Percentiles rank a stretch among this genome's conserved stretches.
Conservation (phyloP, 2,888 invertebrate species). For the Sisyra terminalis region DNA sequence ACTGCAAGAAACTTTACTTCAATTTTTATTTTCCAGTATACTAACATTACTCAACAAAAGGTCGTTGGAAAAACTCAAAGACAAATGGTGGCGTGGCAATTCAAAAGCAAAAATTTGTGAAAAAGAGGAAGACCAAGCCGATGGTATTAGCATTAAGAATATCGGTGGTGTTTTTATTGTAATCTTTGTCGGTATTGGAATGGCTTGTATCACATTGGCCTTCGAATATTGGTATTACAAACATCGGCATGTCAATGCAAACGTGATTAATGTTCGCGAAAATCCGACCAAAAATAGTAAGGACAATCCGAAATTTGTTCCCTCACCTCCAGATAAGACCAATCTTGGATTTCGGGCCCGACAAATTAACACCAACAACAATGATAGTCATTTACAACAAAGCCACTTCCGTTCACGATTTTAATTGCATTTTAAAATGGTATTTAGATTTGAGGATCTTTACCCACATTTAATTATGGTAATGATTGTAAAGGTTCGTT, state of each 20-base stretch:
- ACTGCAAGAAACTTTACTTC: background rate
- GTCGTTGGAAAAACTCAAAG: constrained; percentile 82
- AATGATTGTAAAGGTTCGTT: no score
- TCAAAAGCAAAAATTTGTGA: constrained; percentile 61
- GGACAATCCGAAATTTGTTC: background rate
- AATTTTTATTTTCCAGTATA: constrained; percentile 44
- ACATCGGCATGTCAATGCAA: constrained; percentile 42
- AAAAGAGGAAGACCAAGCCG: constrained; percentile 81
- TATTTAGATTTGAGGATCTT: no score
- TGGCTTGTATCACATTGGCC: constrained; percentile 78
- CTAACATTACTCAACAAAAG: constrained; percentile 85
- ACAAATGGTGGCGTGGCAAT: constrained; percentile 92
- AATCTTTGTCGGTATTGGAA: constrained; percentile 85
- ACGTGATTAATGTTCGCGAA: constrained; percentile 43
- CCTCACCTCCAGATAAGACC: background rate
- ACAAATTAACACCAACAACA: background rate
- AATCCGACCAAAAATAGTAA: background rate
- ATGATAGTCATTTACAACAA: background rate
- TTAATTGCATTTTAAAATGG: constrained; percentile 1
- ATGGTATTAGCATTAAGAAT: constrained; percentile 94
- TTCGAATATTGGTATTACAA: constrained; percentile 94
- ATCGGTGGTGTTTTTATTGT: constrained; percentile 97
- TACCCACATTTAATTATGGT: no score
- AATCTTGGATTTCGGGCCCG: constrained; percentile 1
- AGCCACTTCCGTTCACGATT: constrained; percentile 2